Base-by-base conservation (phyloP, 2,113 vertebrate genomes). In the Rattus norvegicus region DNA sequence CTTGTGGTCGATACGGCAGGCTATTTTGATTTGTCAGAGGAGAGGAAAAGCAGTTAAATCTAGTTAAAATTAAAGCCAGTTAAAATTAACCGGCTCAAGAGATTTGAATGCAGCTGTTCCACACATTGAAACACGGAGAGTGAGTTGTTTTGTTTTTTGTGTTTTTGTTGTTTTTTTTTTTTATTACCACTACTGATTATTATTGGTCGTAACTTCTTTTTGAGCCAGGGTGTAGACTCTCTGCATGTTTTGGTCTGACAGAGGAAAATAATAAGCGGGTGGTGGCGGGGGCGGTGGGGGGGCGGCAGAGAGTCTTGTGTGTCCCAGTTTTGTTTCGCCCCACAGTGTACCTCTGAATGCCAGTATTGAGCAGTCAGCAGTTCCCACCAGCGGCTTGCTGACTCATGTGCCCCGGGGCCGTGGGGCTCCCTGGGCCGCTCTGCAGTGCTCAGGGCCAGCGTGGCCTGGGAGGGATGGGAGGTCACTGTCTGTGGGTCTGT, bases 301-400 rank as follows among this genome's bases (percentile, higher is more conserved):
- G 14, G 13, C 13, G 92, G 98, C 24, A 98, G 98, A 97, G 98
- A 98, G 98, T 97, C 96, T 94, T 97, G 90, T 88, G 77, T 63
- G 92, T 84, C 93, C 98, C 98, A 98, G 97, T 98, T 98, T 98
- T 98, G 97, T 98, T 98, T 98, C 97, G 95, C 97, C 75, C 90
- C 97, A 98, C 98, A 98, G 98, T 98, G 97, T 90, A 90, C 89
- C 98, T 93, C 97, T 97, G 92, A 97, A 94, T 98, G 98, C 93
- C 97, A 95, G 98, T 98, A 96, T 98, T 97, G 95, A 94, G 97
- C 97, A 22, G 98, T 99, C 99, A 99, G 99, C 99, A 99, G 93
- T 99, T 99, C 98, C 98, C 98, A 79, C 96, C 87, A 94, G 98
- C 96, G 84, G 95, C 97, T 96, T 98, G 98, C 98, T 99, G 99